Conservation (phyloP, 2,888 invertebrate genomes). For the Rhamnusium bicolor region DNA sequence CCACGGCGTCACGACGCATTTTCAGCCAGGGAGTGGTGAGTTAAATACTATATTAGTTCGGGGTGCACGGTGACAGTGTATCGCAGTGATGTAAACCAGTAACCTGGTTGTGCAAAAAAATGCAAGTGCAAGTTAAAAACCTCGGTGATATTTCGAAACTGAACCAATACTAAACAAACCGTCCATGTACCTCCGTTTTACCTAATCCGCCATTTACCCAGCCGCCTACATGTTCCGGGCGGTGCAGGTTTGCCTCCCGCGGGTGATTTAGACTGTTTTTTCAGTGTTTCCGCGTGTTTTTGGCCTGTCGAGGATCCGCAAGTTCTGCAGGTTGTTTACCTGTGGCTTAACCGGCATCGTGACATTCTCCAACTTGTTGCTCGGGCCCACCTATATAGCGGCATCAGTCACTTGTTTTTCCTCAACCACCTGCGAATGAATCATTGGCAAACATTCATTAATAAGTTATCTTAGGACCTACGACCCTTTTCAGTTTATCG, state of each 20-base stretch:
- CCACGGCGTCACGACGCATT: constrained; percentile 65
- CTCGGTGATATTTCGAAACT: constrained; percentile 32
- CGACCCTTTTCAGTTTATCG: constrained; percentile 23
- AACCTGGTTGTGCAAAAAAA: constrained; percentile 13
- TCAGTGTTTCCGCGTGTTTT: constrained; percentile 22
- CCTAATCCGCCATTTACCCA: constrained; percentile 21
- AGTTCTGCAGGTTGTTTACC: constrained; percentile 66
- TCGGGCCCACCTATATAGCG: constrained; percentile 64
- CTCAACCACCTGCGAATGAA: constrained; percentile 66
- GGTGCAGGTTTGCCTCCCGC: constrained; percentile 38
- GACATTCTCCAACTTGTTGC: constrained; percentile 69
- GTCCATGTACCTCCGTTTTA: constrained; percentile 43
- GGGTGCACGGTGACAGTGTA: constrained; percentile 27
- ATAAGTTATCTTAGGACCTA: background rate
- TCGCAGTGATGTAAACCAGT: constrained; percentile 21
- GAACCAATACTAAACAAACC: constrained; percentile 38
- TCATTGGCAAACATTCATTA: constrained; percentile 17
- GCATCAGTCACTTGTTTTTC: constrained; percentile 63
- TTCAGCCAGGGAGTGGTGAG: constrained; percentile 69
- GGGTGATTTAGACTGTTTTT: constrained; percentile 37
- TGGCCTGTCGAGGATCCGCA: constrained; percentile 36
- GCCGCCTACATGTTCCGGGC: constrained; percentile 34
- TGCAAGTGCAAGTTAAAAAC: constrained; percentile 13
- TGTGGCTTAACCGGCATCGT: constrained; percentile 65
- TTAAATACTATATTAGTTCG: constrained; percentile 48